Conservation (phyloP, 2,113 vertebrate genomes). For the Etia nguti region DNA sequence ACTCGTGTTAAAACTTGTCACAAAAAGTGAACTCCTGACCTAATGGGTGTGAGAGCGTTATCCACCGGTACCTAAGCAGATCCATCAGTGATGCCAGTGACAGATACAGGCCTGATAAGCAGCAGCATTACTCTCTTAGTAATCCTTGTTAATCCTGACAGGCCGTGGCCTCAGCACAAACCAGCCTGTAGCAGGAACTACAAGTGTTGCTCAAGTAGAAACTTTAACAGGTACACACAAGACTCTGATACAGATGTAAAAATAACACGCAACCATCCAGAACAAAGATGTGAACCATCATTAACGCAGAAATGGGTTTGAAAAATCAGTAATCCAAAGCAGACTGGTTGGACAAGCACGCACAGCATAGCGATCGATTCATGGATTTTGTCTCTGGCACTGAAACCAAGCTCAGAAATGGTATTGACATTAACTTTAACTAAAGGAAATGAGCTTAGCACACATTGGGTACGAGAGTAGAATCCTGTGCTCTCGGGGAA, state of each 20-base stretch:
- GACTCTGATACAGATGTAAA: neutral
- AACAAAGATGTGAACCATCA: neutral
- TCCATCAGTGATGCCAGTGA: constrained; percentile 36
- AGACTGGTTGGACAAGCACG: constrained; percentile 40
- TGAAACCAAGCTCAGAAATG: constrained; percentile 35
- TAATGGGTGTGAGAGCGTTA: neutral
- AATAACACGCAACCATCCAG: neutral
- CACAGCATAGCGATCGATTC: constrained; percentile 13
- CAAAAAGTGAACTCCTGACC: neutral
- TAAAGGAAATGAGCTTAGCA: constrained; percentile 55
- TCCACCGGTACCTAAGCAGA: constrained; percentile 5
- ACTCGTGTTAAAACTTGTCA: neutral
- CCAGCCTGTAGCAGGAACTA: constrained; percentile 4
- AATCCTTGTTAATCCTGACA: constrained; percentile 72
- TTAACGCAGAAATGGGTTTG: neutral
- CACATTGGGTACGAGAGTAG: neutral
- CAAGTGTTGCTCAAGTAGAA: constrained; percentile 22
- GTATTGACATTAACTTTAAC: constrained; percentile 42
- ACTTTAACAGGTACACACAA: neutral
- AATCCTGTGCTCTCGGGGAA: constrained; percentile 27
- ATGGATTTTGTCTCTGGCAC: constrained; percentile 37
- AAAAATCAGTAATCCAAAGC: neutral
- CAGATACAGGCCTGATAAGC: constrained; percentile 57
- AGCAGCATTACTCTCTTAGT: constrained; percentile 61
- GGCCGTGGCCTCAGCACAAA: constrained; percentile 25